phyloP scores from a whole-genome alignment of 2,888 invertebrate species.

The Ormyrus nitidulus region DNA sequence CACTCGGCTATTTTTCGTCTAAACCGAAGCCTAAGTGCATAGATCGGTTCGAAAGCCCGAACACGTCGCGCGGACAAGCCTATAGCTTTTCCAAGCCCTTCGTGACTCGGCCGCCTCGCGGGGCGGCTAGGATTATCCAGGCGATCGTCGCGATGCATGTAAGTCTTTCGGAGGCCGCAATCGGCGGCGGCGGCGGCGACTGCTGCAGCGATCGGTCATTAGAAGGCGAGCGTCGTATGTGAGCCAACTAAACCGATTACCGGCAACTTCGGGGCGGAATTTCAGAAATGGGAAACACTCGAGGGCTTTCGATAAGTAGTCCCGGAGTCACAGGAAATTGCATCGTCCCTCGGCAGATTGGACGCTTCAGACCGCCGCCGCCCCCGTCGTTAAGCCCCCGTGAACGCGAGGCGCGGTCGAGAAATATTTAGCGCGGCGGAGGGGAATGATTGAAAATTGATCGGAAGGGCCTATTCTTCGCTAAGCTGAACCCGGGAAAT shows the following conservation, averaged over 20 bases:
- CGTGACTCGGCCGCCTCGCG: too few species aligned
- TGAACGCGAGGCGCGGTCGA: not conserved
- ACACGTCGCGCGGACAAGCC: too few species aligned
- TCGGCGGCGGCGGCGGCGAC: too few species aligned
- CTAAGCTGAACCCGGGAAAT: not conserved
- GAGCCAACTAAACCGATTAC: constrained; percentile 44
- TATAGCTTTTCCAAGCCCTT: too few species aligned
- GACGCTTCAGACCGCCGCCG: constrained; percentile 24
- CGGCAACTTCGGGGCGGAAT: constrained; percentile 32
- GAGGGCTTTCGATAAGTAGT: constrained; percentile 43
- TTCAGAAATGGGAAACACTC: constrained; percentile 48
- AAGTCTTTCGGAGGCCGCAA: too few species aligned
- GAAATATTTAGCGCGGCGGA: constrained; percentile 34
- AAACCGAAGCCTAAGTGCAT: too few species aligned
- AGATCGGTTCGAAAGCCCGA: too few species aligned
- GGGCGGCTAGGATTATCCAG: too few species aligned
- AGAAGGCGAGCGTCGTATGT: constrained; percentile 36
- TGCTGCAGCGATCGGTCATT: constrained; percentile 35
- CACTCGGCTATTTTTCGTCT: too few species aligned
- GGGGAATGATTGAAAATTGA: constrained; percentile 36
- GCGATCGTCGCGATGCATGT: too few species aligned
- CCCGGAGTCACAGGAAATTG: constrained; percentile 46
- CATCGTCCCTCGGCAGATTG: constrained; percentile 48
- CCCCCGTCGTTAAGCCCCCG: not conserved
- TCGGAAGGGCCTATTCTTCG: constrained; percentile 31